Percentiles rank a stretch among this genome's conserved stretches.
These are phyloP conservation scores for Pinna nobilis DNA, from an alignment of 1,140 invertebrate species.

Conservation along the genomic window DNA sequence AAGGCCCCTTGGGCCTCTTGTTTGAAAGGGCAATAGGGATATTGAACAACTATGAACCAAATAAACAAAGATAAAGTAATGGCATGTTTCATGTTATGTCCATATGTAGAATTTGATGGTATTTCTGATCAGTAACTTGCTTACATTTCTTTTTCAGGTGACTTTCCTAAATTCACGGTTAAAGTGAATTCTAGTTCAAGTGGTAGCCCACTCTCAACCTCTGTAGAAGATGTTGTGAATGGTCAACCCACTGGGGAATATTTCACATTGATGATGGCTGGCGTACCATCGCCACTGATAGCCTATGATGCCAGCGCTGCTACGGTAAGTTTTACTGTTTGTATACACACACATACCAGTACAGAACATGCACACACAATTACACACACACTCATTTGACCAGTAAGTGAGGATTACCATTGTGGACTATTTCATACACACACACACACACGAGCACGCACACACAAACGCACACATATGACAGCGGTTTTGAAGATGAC, in stretches of 20 bases:
- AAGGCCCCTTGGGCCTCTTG: too few relatives aligned
- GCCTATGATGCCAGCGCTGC: constrained; percentile 21
- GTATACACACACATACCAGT: not conserved
- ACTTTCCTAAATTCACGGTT: constrained; percentile 13
- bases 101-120: not conserved
- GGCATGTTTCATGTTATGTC: not conserved
- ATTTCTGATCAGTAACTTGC: not conserved
- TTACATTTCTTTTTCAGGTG: constrained; percentile 25
- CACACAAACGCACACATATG: too few relatives aligned
- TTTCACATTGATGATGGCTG: constrained; percentile 45
- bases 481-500: too few relatives aligned
- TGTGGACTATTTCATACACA: too few relatives aligned
- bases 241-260: constrained; percentile 43
- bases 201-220: constrained; percentile 27
- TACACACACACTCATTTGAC: too few relatives aligned
- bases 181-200: constrained; percentile 9
- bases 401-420: too few relatives aligned
- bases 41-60: not conserved
- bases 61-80: not conserved
- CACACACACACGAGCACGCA: too few relatives aligned
- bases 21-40: not conserved
- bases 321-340: constrained; percentile 36
- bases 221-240: constrained; percentile 38
- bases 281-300: constrained; percentile 41
- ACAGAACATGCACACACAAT: too few relatives aligned